phyloP scores from a whole-genome alignment of 2,888 invertebrate species.

The Leptopilina myrica region DNA sequence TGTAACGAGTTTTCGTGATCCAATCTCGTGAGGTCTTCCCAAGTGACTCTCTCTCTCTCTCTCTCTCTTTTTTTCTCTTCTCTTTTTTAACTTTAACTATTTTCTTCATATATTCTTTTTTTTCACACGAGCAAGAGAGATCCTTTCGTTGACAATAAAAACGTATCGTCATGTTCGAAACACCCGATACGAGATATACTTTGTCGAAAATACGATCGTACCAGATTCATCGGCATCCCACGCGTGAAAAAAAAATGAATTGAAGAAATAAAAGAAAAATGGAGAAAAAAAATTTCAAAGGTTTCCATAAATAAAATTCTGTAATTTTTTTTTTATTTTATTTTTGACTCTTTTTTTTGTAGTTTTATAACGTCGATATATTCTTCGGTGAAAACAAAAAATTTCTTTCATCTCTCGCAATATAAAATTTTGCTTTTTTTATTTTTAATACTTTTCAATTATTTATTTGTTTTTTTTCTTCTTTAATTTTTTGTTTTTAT shows the following conservation, averaged over 20 bases:
- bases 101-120: not conserved
- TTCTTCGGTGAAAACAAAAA: not conserved
- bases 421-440: no score
- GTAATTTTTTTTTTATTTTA: no score
- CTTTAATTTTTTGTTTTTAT: no score
- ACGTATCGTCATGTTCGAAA: slow-evolving; percentile 30
- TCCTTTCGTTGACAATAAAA: slow-evolving; percentile 15
- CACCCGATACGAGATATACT: slow-evolving; percentile 23
- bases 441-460: no score
- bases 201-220: slow-evolving; percentile 28
- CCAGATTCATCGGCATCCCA: slow-evolving; percentile 13
- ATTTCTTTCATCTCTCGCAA: no score
- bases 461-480: no score
- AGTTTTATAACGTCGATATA: not conserved
- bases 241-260: not conserved
- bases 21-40: slow-evolving; percentile 1
- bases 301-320: no score
- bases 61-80: no score
- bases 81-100: not conserved
- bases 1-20: slow-evolving; percentile 24
- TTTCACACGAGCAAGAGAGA: slow-evolving; percentile 2
- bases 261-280: not conserved
- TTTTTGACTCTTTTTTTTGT: not conserved
- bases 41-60: not conserved
- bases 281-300: not conserved